A percentile compares a stretch with the other conserved stretches of the same genome.
These are phyloP conservation scores for Clostera curtula DNA, from an alignment of 2,888 invertebrate genomes.

Conservation along the genomic window DNA sequence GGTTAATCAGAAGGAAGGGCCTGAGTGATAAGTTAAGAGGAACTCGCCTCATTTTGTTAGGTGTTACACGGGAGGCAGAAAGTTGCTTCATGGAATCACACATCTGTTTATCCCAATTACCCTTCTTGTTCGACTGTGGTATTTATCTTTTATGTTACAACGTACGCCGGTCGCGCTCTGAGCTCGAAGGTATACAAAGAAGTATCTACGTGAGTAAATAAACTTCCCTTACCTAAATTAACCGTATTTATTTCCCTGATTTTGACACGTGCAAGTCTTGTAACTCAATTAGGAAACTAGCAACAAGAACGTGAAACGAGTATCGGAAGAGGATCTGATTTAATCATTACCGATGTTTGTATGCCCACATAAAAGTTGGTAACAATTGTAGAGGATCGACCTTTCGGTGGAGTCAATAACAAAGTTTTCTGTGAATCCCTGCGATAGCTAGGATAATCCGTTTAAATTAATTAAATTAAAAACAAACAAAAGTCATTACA, in stretches of 20 bases:
- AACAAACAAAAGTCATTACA: conserved; percentile 61
- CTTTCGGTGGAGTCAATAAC: conserved; percentile 36
- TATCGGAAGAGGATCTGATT: conserved; percentile 28
- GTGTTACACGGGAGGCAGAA: conserved; percentile 46
- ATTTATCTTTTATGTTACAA: conserved; percentile 66
- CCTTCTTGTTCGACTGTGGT: conserved; percentile 53
- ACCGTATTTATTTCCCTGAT: conserved; percentile 50
- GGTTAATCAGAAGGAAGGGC: conserved; percentile 16
- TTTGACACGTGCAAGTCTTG: conserved; percentile 47
- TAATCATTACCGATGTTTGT: conserved; percentile 30
- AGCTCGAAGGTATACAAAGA: conserved; percentile 52
- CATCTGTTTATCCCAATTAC: conserved; percentile 68
- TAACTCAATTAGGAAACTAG: conserved; percentile 39
- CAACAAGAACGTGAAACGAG: conserved; percentile 26
- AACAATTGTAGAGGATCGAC: conserved; percentile 33
- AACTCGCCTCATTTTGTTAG: conserved; percentile 57
- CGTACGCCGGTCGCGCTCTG: conserved; percentile 36
- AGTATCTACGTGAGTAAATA: conserved; percentile 56
- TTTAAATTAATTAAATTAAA: conserved; percentile 66
- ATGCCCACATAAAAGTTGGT: conserved; percentile 29
- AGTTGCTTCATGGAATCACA: conserved; percentile 55
- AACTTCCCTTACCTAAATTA: conserved; percentile 51
- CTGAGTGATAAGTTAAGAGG: conserved; percentile 30
- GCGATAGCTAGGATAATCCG: conserved; percentile 56
- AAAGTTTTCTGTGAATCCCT: conserved; percentile 50